Evolutionary conservation across 2,888 invertebrate genomes (phyloP).

Genomic region (Trachelus troglodyta): DNA sequence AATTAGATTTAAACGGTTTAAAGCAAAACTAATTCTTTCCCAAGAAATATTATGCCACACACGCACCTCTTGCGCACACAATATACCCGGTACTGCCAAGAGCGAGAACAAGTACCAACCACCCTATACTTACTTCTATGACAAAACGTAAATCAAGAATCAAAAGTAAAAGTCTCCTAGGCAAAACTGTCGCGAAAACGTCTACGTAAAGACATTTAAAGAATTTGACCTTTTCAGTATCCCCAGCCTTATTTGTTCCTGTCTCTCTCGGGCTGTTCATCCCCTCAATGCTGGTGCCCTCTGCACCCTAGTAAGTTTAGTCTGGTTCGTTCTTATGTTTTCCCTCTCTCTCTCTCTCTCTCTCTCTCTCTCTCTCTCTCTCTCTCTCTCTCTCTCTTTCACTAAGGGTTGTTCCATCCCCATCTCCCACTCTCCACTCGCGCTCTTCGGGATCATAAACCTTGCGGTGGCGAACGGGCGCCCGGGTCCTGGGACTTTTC

Average conservation of each 20-base stretch:
- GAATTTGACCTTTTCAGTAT: constrained; percentile 1
- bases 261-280: neutral
- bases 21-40: too few species aligned
- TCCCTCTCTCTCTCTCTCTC: constrained; percentile 1
- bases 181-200: neutral
- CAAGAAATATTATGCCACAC: neutral
- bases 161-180: neutral
- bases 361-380: too few species aligned
- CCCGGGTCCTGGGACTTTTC: constrained; percentile 61
- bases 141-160: neutral
- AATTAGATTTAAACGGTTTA: too few species aligned
- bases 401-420: neutral
- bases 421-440: constrained; percentile 15
- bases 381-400: neutral
- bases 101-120: neutral
- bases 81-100: too few species aligned
- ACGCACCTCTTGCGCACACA: neutral
- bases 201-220: neutral
- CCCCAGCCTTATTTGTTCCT: neutral
- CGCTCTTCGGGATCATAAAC: constrained; percentile 52
- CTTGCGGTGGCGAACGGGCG: constrained; percentile 53
- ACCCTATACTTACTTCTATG: neutral
- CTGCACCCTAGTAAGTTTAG: constrained; percentile 25
- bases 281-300: neutral
- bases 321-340: constrained; percentile 20